Percentiles rank a stretch among this genome's conserved stretches.
phyloP scores from a whole-genome alignment of 1,140 invertebrate genomes.

The Anastrepha obliqua region DNA sequence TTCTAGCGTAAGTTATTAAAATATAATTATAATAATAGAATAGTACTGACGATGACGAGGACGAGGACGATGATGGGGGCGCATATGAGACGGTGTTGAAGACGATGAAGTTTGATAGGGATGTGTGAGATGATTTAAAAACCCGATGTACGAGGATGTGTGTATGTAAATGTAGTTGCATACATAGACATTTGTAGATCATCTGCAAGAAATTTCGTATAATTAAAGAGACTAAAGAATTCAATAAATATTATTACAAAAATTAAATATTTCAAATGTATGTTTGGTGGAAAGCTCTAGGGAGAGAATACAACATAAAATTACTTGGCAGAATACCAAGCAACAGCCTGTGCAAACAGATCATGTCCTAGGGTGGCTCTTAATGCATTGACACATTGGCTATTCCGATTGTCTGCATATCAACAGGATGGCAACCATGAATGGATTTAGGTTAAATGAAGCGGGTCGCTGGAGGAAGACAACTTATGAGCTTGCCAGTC shows the following conservation, averaged over 20 bases:
- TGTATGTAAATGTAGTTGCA: background rate
- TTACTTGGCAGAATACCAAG: too few species aligned
- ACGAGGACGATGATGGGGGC: background rate
- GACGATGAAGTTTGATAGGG: background rate
- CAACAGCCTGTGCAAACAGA: too few species aligned
- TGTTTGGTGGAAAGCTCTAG: too few species aligned
- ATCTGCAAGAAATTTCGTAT: slow-evolving; percentile 14
- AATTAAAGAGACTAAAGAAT: slow-evolving; percentile 49
- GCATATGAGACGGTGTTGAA: background rate
- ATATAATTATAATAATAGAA: background rate
- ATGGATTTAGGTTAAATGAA: too few species aligned
- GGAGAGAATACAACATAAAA: too few species aligned
- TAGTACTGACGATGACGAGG: background rate
- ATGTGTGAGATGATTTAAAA: background rate
- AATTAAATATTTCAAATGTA: background rate
- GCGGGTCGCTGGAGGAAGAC: too few species aligned
- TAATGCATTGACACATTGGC: too few species aligned
- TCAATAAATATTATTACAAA: slow-evolving; percentile 49
- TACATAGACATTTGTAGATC: background rate
- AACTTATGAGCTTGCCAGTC: too few species aligned
- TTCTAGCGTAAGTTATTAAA: slow-evolving; percentile 28
- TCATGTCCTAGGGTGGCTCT: too few species aligned
- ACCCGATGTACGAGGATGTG: background rate
- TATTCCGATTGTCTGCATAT: too few species aligned
- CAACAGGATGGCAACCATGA: too few species aligned